These are phyloP conservation scores for Drosophila fulvimacula DNA, from an alignment of 2,888 invertebrate species.

Conservation along the genomic window DNA sequence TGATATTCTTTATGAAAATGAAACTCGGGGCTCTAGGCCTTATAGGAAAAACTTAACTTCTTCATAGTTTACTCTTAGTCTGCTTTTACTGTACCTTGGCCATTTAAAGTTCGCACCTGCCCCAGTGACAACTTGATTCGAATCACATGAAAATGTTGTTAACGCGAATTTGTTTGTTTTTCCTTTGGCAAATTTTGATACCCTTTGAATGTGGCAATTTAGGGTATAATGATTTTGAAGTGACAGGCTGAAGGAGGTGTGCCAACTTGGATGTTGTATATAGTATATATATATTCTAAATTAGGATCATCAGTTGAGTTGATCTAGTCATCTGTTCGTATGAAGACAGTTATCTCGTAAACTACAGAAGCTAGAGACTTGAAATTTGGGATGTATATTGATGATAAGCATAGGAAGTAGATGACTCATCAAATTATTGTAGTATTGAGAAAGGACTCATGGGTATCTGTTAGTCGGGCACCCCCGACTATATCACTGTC, in stretches of 20 bases:
- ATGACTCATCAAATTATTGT: too few relatives aligned
- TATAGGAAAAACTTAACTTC: not conserved
- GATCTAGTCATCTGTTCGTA: not conserved
- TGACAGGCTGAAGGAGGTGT: not conserved
- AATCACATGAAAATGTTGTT: conserved; percentile 18
- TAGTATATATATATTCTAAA: not conserved
- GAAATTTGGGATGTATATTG: too few relatives aligned
- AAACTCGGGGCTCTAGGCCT: not conserved
- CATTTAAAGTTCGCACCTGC: not conserved
- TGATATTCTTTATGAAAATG: not conserved
- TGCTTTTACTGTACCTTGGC: not conserved
- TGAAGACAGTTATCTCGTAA: too few relatives aligned
- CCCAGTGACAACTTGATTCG: not conserved
- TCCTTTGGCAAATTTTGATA: not conserved
- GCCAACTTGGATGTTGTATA: too few relatives aligned
- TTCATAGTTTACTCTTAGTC: not conserved
- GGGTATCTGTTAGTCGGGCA: not conserved
- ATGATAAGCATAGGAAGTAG: too few relatives aligned
- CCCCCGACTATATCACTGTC: not conserved
- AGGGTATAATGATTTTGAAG: not conserved
- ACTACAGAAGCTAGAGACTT: too few relatives aligned
- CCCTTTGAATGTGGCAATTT: not conserved
- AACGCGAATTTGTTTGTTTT: conserved; percentile 1
- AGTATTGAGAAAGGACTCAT: too few relatives aligned
- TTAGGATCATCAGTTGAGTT: not conserved